Conservation (phyloP, 1,140 invertebrate species). For the Drosophila pachea region DNA sequence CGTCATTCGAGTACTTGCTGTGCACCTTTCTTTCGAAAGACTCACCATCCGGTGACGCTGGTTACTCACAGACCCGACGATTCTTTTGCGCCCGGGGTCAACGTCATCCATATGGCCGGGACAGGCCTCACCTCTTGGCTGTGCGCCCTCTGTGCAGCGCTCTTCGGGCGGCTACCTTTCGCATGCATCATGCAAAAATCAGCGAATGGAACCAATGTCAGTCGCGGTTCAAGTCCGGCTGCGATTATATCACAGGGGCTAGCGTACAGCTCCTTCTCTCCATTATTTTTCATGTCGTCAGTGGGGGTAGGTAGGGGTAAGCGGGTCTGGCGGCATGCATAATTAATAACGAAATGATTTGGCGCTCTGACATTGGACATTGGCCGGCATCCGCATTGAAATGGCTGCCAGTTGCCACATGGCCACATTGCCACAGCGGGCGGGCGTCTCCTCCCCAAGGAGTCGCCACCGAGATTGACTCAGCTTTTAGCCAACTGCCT, state of each 20-base stretch:
- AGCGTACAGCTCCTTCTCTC: conserved; percentile 13
- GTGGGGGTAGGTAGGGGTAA: not conserved
- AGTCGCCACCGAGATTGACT: conserved; percentile 30
- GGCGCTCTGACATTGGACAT: conserved; percentile 41
- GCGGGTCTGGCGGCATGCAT: conserved; percentile 43
- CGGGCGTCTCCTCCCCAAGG: conserved; percentile 15
- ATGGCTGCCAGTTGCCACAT: conserved; percentile 19
- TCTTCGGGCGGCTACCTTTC: conserved; percentile 34
- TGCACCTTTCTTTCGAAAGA: conserved; percentile 43
- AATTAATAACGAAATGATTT: conserved; percentile 54
- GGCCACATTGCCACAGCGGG: conserved; percentile 32
- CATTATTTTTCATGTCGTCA: not conserved
- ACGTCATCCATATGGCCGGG: conserved; percentile 24
- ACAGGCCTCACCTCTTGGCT: not conserved
- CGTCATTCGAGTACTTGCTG: conserved; percentile 37
- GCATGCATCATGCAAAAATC: conserved; percentile 57
- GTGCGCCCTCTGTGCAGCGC: no score
- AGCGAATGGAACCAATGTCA: conserved; percentile 63
- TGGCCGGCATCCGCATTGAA: conserved; percentile 14
- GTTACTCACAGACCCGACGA: conserved; percentile 23
- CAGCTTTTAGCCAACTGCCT: conserved; percentile 35
- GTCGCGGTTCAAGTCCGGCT: conserved; percentile 49
- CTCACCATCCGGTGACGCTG: conserved; percentile 40
- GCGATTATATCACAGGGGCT: conserved; percentile 53
- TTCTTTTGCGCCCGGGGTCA: conserved; percentile 35